Evolutionary conservation across 2,797 vertebrate species (phyloP).

Genomic region (Ptychadena robeensis): DNA sequence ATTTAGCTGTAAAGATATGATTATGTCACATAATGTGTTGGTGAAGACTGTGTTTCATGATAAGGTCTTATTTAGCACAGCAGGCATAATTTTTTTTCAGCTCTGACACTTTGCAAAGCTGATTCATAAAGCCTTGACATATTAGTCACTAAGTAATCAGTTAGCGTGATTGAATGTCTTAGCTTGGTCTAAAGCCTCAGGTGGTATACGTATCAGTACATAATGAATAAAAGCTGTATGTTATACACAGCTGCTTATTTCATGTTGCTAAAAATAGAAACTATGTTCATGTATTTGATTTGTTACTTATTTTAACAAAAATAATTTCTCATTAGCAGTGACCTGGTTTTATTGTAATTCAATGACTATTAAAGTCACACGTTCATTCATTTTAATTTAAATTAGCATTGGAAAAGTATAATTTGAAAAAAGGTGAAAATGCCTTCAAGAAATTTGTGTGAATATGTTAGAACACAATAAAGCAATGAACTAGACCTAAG

Average conservation of each 20-base stretch:
- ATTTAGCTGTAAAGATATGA: not conserved
- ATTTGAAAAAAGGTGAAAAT: too few relatives aligned
- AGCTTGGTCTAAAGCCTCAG: not conserved
- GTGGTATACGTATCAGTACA: not conserved
- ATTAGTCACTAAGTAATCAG: not conserved
- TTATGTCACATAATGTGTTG: not conserved
- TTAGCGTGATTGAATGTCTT: not conserved
- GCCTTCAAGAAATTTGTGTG: too few relatives aligned
- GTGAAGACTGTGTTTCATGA: not conserved
- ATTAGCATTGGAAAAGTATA: too few relatives aligned
- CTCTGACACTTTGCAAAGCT: not conserved
- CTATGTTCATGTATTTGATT: not conserved
- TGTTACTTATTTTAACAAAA: not conserved
- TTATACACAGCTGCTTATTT: not conserved
- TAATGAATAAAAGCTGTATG: not conserved
- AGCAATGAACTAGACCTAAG: too few relatives aligned
- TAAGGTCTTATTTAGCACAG: constrained; percentile 4
- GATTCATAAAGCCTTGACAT: not conserved
- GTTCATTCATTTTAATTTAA: too few relatives aligned
- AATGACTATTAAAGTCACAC: too few relatives aligned
- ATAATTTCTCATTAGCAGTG: too few relatives aligned
- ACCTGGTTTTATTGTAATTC: too few relatives aligned
- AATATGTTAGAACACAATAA: too few relatives aligned
- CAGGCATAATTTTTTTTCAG: not conserved
- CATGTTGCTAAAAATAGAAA: not conserved